Evolutionary conservation across 23 tunicate genomes (phyloP).

Genomic region (Trididemnum miniatum): DNA sequence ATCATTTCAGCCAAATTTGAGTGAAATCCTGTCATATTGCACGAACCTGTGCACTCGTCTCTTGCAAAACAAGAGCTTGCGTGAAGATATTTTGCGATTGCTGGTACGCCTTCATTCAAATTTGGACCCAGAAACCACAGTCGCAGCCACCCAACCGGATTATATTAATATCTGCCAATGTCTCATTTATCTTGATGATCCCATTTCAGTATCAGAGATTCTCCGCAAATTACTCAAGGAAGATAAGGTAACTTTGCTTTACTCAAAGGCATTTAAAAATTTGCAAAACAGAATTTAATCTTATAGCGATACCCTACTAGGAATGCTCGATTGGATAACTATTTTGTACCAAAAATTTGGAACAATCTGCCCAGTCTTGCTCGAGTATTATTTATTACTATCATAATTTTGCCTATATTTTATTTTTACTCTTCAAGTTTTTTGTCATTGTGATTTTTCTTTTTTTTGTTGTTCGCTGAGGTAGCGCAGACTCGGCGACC

Average conservation of each 20-base stretch:
- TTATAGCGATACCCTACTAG: no score
- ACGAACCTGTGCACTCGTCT: slow-evolving; percentile 77
- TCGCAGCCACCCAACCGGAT: slow-evolving; percentile 62
- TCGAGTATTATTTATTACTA: no score
- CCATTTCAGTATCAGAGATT: slow-evolving; percentile 79
- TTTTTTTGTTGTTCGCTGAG: no score
- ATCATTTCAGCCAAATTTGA: slow-evolving; percentile 63
- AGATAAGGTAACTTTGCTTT: slow-evolving; percentile 63
- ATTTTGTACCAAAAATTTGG: no score
- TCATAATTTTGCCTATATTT: no score
- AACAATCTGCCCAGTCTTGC: no score
- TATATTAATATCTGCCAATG: slow-evolving; percentile 97
- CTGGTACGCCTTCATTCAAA: slow-evolving; percentile 83
- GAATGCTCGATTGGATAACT: no score
- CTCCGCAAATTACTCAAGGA: slow-evolving; percentile 60
- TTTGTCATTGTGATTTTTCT: no score
- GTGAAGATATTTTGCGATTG: slow-evolving; percentile 82
- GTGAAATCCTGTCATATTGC: slow-evolving; percentile 90
- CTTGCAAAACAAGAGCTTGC: slow-evolving; percentile 78
- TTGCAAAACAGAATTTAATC: no score
- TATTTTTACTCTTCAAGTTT: no score
- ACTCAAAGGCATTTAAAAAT: no score
- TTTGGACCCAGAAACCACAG: slow-evolving; percentile 33
- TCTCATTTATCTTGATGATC: slow-evolving; percentile 86
- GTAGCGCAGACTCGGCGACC: no score